Evolutionary conservation across 2,113 vertebrate genomes (phyloP).

Genomic region (Eonycteris spelaea): DNA sequence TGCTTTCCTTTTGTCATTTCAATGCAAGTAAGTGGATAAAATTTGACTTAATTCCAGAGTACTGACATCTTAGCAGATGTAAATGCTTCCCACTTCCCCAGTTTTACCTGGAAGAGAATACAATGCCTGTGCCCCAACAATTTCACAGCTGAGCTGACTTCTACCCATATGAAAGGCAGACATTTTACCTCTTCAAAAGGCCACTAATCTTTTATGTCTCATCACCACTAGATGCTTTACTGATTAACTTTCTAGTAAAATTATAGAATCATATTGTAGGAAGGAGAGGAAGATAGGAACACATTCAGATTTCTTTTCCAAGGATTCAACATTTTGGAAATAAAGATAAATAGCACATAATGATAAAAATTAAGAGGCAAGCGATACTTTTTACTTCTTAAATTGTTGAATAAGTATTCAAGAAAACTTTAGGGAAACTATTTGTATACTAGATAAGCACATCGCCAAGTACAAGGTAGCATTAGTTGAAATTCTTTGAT

Average conservation of each 20-base stretch:
- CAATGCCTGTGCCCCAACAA: background rate
- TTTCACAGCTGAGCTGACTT: background rate
- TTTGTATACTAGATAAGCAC: background rate
- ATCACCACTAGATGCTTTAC: background rate
- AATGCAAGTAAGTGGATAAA: background rate
- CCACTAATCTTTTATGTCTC: background rate
- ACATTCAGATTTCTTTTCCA: background rate
- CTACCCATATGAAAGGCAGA: background rate
- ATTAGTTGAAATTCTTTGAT: background rate
- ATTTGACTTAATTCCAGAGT: background rate
- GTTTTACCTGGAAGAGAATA: background rate
- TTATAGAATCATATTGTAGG: background rate
- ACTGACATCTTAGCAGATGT: constrained; percentile 2
- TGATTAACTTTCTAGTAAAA: background rate
- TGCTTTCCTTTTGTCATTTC: constrained; percentile 8
- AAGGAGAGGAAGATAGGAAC: background rate
- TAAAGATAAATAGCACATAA: background rate
- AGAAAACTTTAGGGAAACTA: background rate
- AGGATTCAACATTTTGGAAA: background rate
- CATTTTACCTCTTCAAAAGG: background rate
- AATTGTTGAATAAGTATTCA: background rate
- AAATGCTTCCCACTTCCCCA: background rate
- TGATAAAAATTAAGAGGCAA: background rate
- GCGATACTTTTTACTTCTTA: background rate
- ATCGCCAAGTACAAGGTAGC: background rate